phyloP scores from a whole-genome alignment of 2,797 vertebrate species.

The Takifugu rubripes region DNA sequence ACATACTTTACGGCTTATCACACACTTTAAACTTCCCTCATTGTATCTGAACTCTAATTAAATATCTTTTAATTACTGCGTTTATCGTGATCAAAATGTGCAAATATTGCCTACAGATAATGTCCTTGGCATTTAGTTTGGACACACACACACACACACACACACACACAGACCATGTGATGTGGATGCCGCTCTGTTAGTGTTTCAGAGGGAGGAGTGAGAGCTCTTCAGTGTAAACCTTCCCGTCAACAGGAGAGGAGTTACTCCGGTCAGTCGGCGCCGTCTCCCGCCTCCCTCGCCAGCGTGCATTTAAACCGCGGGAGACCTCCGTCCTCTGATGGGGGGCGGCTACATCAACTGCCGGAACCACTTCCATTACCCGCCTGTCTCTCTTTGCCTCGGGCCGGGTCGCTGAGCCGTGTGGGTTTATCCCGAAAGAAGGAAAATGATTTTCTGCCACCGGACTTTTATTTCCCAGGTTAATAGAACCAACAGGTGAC shows the following conservation, averaged over 20 bases:
- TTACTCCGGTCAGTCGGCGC: conserved; percentile 7
- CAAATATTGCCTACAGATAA: too few species aligned
- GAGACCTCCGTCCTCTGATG: conserved; percentile 26
- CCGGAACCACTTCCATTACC: conserved; percentile 42
- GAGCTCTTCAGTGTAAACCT: conserved; percentile 50
- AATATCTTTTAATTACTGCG: too few species aligned
- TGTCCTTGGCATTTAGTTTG: too few species aligned
- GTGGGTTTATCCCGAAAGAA: background rate
- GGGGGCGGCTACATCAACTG: conserved; percentile 38
- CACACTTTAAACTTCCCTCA: too few species aligned
- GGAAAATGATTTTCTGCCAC: too few species aligned
- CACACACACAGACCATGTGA: conserved; percentile 52
- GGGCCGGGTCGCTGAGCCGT: conserved; percentile 56
- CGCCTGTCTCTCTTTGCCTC: conserved; percentile 30
- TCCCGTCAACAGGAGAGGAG: conserved; percentile 32
- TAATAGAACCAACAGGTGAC: conserved; percentile 21
- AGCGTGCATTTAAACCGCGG: conserved; percentile 1
- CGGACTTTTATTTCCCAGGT: too few species aligned
- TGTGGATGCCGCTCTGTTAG: too few species aligned
- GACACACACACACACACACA: conserved; percentile 1
- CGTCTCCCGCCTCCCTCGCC: conserved; percentile 9
- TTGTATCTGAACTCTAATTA: too few species aligned
- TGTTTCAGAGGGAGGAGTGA: conserved; percentile 27
- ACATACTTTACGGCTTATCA: too few species aligned
- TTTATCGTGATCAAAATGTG: too few species aligned